Conservation (phyloP, 1,140 invertebrate genomes). For the Ptiloglossa arizonensis region DNA sequence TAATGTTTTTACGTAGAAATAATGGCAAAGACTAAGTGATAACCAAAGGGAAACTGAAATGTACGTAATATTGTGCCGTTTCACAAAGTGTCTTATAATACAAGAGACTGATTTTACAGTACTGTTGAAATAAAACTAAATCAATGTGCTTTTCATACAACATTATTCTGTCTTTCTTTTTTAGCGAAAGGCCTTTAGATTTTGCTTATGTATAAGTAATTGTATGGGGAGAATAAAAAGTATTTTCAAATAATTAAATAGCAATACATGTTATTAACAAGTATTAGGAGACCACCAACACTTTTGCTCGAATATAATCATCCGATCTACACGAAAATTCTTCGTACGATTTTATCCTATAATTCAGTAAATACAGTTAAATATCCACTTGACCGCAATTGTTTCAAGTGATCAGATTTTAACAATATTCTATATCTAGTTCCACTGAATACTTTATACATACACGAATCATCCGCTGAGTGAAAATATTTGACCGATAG, state of each 20-base stretch:
- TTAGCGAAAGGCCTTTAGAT: background rate
- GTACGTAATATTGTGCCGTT: slow-evolving; percentile 45
- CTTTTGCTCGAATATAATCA: too few relatives aligned
- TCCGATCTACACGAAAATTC: too few relatives aligned
- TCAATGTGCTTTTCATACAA: background rate
- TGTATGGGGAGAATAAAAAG: background rate
- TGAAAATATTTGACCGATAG: background rate
- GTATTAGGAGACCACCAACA: background rate
- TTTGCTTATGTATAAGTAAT: background rate
- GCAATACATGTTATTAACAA: background rate
- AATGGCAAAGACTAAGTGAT: slow-evolving; percentile 1
- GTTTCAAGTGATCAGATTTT: too few relatives aligned
- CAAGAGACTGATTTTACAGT: slow-evolving; percentile 54
- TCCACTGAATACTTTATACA: too few relatives aligned
- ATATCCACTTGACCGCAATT: too few relatives aligned
- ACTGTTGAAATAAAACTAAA: slow-evolving; percentile 36
- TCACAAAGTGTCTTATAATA: slow-evolving; percentile 12
- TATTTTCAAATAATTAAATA: background rate
- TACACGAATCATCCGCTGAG: too few relatives aligned
- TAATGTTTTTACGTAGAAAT: background rate
- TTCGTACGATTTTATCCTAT: too few relatives aligned
- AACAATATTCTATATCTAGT: too few relatives aligned
- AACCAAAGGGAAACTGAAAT: slow-evolving; percentile 53
- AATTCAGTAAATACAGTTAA: too few relatives aligned
- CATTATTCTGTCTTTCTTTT: background rate